Base-by-base conservation (phyloP, 1,140 invertebrate genomes). In the Pygmarrhopalites habei region DNA sequence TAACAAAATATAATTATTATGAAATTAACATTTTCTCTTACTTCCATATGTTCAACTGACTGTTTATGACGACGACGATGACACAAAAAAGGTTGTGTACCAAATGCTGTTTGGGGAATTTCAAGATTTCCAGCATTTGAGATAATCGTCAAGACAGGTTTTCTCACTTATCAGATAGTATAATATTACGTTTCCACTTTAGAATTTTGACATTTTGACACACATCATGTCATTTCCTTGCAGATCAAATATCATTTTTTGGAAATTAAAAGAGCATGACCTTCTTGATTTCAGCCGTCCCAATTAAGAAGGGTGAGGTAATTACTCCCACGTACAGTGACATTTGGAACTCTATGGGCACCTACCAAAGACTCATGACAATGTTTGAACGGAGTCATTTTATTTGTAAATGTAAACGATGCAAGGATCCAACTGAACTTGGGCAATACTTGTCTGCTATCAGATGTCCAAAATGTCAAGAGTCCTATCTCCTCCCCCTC, bases 331-430 rank as follows among this genome's bases (percentile, higher is more conserved):
- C 35, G 1, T 62, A 62, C 19, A 10, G 39, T 12, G 51, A 62
- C 52, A 55, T 41, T 35, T 41, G 52, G 28, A 52, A 55, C 12
- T 30, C 51, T 26, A 28, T 41, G 4, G 60, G 60, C 2, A 62
- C 51, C 1, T 41, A 55, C n/a, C 35, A 35, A 10, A 29, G 59
- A 2, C 35, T 39, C 0, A 39, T 41, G 23, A 35, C 49, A 28
- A 61, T 62, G 60, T 19, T 55, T n/a, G 41, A 55, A 43, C 15
- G 32, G 3, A 53, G 60, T 19, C 60, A 55, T 14, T 62, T 62
- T 39, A 32, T 30, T 0, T 62, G 60, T 32, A 55, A 44, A 23
- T 62, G 60, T 23, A 14, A 43, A 19, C 32, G 60, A 17, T 62
- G 60, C 23, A 2, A 25, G 5, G 51, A 62, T 56, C 60, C 60